phyloP scores from a whole-genome alignment of 2,888 invertebrate genomes.

The Lithophane leautieri region DNA sequence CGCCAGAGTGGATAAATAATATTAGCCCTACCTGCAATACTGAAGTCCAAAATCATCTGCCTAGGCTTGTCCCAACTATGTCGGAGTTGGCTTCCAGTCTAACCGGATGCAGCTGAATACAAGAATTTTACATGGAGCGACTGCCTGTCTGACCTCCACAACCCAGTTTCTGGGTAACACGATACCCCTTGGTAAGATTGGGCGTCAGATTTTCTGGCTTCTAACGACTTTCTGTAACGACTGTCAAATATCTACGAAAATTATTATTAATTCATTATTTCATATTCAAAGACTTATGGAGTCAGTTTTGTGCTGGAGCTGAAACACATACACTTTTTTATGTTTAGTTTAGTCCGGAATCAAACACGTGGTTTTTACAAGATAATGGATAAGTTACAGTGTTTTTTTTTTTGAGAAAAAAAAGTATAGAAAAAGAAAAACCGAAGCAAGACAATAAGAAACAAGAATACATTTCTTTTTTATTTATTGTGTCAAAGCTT shows the following conservation, averaged over 20 bases:
- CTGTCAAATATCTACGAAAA: neutral
- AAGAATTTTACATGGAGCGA: neutral
- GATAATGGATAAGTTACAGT: neutral
- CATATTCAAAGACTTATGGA: too few relatives aligned
- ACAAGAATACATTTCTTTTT: slow-evolving; percentile 14
- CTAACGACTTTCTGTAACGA: neutral
- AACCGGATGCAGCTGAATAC: neutral
- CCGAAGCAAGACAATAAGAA: neutral
- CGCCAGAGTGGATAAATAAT: neutral
- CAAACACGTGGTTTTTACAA: neutral
- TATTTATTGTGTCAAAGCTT: slow-evolving; percentile 17
- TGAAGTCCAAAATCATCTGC: too few relatives aligned
- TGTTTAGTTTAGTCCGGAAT: neutral
- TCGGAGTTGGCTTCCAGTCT: neutral
- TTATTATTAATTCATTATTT: too few relatives aligned
- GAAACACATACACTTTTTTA: too few relatives aligned
- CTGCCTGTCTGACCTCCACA: neutral
- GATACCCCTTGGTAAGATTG: too few relatives aligned
- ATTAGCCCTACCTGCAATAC: neutral
- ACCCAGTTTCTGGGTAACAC: neutral
- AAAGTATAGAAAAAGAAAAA: neutral
- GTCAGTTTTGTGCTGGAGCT: too few relatives aligned
- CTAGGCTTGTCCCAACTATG: too few relatives aligned
- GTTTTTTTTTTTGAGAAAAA: neutral
- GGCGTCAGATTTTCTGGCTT: neutral